Evolutionary conservation across 2,113 vertebrate species (phyloP).

Genomic region (Ancistrus triradiatus): DNA sequence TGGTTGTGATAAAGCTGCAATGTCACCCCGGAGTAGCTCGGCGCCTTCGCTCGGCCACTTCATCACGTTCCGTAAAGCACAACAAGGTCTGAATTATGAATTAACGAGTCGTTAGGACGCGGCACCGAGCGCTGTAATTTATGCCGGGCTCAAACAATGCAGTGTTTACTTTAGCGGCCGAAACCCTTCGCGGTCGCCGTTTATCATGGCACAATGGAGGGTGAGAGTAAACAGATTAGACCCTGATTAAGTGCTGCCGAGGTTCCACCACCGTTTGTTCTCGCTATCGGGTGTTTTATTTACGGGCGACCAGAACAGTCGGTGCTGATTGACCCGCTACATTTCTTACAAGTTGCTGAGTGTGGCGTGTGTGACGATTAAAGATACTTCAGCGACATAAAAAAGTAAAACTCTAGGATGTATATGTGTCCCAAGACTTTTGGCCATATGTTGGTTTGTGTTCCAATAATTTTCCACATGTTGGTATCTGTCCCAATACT

Average conservation of each 20-base stretch:
- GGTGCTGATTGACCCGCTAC: neutral
- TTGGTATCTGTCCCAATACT: too few relatives aligned
- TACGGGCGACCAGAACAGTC: neutral
- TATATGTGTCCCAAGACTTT: too few relatives aligned
- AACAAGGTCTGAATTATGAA: slow-evolving; percentile 52
- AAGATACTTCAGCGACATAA: too few relatives aligned
- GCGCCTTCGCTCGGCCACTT: slow-evolving; percentile 29
- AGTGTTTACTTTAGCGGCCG: slow-evolving; percentile 54
- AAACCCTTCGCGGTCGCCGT: slow-evolving; percentile 45
- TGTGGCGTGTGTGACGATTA: too few relatives aligned
- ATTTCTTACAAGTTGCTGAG: slow-evolving; percentile 4
- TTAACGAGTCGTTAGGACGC: slow-evolving; percentile 60
- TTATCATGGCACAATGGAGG: slow-evolving; percentile 37
- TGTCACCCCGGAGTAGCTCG: slow-evolving; percentile 45
- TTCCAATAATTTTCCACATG: too few relatives aligned
- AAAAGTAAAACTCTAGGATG: too few relatives aligned
- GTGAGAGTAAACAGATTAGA: slow-evolving; percentile 40
- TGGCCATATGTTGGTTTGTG: too few relatives aligned
- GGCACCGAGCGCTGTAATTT: slow-evolving; percentile 50
- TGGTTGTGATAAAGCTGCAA: slow-evolving; percentile 56
- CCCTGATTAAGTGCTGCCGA: slow-evolving; percentile 40
- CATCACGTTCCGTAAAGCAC: slow-evolving; percentile 46
- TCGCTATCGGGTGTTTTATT: slow-evolving; percentile 10
- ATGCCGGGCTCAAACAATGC: slow-evolving; percentile 56
- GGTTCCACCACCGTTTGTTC: slow-evolving; percentile 6